A percentile compares a stretch with the other conserved stretches of the same genome.
Conservation (phyloP, 2,888 invertebrate genomes). For the Sarcophaga rosellei region DNA sequence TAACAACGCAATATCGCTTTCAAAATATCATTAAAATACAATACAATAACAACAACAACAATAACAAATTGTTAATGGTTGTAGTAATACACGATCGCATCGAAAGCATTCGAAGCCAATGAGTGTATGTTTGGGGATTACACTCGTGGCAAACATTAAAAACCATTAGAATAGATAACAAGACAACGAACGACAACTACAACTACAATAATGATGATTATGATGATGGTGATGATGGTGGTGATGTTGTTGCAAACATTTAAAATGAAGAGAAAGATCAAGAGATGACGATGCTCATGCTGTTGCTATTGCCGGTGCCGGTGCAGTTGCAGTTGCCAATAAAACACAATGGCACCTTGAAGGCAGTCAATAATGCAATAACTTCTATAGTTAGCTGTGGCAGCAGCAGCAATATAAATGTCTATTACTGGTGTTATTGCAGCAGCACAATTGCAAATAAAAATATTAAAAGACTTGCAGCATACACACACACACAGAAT, state of each 20-base stretch:
- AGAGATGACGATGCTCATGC: constrained; percentile 41
- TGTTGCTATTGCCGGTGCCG: constrained; percentile 32
- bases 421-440: neutral
- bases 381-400: constrained; percentile 1
- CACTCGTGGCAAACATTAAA: constrained; percentile 3
- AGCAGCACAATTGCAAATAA: constrained; percentile 3
- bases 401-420: too few species aligned
- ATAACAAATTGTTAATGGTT: constrained; percentile 46
- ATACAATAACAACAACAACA: constrained; percentile 38
- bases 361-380: constrained; percentile 57
- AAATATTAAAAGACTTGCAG: neutral
- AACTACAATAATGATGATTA: too few species aligned
- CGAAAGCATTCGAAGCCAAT: constrained; percentile 18
- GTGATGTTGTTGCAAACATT: neutral
- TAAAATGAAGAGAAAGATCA: constrained; percentile 12
- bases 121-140: neutral
- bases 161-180: constrained; percentile 54
- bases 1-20: constrained; percentile 52
- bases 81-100: constrained; percentile 55
- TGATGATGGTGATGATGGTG: neutral
- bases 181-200: neutral
- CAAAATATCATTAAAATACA: constrained; percentile 56
- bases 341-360: constrained; percentile 62
- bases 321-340: constrained; percentile 40
- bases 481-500: constrained; percentile 56